These are phyloP conservation scores for Xylota segnis DNA, from an alignment of 2,888 invertebrate genomes.

Conservation along the genomic window DNA sequence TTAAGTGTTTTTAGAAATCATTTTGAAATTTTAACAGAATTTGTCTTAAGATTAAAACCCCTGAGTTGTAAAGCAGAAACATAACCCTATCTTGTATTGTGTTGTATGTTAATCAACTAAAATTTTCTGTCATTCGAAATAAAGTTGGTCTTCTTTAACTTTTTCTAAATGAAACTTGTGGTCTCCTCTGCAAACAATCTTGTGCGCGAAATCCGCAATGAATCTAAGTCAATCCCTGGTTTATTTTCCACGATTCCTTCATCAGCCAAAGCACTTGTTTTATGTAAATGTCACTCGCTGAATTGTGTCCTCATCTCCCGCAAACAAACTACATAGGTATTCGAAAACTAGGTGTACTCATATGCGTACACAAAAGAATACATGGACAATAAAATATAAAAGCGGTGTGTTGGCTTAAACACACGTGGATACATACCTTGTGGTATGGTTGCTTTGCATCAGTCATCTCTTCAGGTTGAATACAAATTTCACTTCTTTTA, in stretches of 20 bases:
- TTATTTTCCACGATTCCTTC: background rate
- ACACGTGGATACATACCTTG: background rate
- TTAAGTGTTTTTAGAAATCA: no score
- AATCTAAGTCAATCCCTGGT: background rate
- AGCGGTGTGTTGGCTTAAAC: slow-evolving; percentile 8
- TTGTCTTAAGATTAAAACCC: no score
- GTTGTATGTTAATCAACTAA: no score
- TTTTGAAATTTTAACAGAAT: no score
- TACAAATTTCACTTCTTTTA: slow-evolving; percentile 41
- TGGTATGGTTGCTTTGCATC: slow-evolving; percentile 5
- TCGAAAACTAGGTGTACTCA: background rate
- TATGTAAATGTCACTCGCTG: slow-evolving; percentile 10
- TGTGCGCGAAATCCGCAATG: background rate
- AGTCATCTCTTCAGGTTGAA: slow-evolving; percentile 28
- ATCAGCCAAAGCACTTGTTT: background rate
- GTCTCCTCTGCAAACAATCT: background rate
- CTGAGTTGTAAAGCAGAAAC: no score
- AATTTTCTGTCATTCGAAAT: no score
- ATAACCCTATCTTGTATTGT: no score
- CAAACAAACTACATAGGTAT: slow-evolving; percentile 12
- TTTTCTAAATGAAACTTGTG: background rate
- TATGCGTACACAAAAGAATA: slow-evolving; percentile 14
- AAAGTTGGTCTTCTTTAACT: no score
- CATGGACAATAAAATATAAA: slow-evolving; percentile 22
- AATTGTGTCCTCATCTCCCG: slow-evolving; percentile 5